These are phyloP conservation scores for Lissonota sp. DNA, from an alignment of 2,888 invertebrate genomes.

Conservation along the genomic window DNA sequence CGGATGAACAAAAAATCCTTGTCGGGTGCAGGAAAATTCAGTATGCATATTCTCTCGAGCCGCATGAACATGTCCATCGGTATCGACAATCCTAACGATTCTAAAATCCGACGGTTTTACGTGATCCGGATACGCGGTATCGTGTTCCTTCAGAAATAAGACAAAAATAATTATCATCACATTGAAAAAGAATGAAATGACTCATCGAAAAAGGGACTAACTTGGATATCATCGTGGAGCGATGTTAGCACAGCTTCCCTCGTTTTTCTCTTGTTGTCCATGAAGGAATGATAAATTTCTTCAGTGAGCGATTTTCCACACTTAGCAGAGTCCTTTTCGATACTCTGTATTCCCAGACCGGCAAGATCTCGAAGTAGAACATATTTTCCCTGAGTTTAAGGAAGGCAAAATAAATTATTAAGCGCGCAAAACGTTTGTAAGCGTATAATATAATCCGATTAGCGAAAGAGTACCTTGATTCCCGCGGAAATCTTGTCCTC, in stretches of 20 bases:
- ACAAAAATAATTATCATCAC: background rate
- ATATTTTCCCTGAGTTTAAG: conserved; percentile 87
- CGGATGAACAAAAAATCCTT: conserved; percentile 92
- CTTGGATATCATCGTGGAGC: conserved; percentile 82
- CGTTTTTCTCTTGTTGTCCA: conserved; percentile 81
- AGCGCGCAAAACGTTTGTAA: conserved; percentile 20
- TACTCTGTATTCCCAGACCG: conserved; percentile 87
- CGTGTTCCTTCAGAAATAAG: conserved; percentile 83
- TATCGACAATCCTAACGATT: conserved; percentile 90
- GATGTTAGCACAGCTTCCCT: conserved; percentile 82
- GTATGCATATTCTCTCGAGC: conserved; percentile 90
- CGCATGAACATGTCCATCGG: conserved; percentile 89
- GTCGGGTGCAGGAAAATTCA: conserved; percentile 90
- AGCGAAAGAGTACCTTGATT: conserved; percentile 85
- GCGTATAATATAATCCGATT: conserved; percentile 26
- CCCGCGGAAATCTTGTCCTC: conserved; percentile 90
- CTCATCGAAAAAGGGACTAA: conserved; percentile 64
- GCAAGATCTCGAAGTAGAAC: conserved; percentile 89
- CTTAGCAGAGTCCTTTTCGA: conserved; percentile 85
- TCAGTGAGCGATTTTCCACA: conserved; percentile 77
- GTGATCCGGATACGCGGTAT: conserved; percentile 75
- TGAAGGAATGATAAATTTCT: conserved; percentile 78
- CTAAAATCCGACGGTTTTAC: conserved; percentile 90
- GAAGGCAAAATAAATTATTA: conserved; percentile 36
- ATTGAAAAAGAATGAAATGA: background rate